Evolutionary conservation across 2,888 invertebrate genomes (phyloP).

Genomic region (Synanthedon vespiformis): DNA sequence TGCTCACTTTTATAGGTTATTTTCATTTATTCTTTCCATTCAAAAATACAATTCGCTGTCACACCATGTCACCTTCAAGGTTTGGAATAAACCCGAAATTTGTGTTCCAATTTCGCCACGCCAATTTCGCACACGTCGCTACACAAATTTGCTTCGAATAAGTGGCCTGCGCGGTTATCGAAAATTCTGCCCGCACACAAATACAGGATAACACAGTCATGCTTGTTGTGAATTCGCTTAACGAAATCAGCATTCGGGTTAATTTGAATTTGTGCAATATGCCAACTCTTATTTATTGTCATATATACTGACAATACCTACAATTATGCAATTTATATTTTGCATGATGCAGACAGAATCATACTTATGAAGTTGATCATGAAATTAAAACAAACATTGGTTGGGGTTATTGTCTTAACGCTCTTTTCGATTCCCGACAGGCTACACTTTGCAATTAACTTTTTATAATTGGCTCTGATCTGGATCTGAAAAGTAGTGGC

Average conservation of each 20-base stretch:
- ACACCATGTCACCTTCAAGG: neutral
- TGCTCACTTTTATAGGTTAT: neutral
- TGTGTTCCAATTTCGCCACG: slow-evolving; percentile 31
- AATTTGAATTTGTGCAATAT: neutral
- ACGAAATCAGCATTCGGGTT: neutral
- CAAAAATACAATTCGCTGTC: neutral
- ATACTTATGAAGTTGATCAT: too few relatives aligned
- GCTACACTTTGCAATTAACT: too few relatives aligned
- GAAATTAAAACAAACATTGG: too few relatives aligned
- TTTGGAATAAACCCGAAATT: slow-evolving; percentile 14
- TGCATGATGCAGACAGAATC: too few relatives aligned
- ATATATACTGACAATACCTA: too few relatives aligned
- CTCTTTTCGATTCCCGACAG: too few relatives aligned
- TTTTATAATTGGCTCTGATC: too few relatives aligned
- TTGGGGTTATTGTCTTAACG: too few relatives aligned
- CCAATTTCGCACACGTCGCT: slow-evolving; percentile 35
- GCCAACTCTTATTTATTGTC: too few relatives aligned
- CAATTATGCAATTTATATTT: too few relatives aligned
- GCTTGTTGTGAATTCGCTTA: neutral
- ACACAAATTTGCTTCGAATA: slow-evolving; percentile 46
- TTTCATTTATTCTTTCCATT: neutral
- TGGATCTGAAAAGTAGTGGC: too few relatives aligned
- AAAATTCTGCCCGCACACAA: slow-evolving; percentile 26
- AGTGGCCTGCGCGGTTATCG: slow-evolving; percentile 41
- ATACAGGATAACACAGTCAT: neutral